Evolutionary conservation across 2,113 vertebrate genomes (phyloP).

Genomic region (Charina bottae): DNA sequence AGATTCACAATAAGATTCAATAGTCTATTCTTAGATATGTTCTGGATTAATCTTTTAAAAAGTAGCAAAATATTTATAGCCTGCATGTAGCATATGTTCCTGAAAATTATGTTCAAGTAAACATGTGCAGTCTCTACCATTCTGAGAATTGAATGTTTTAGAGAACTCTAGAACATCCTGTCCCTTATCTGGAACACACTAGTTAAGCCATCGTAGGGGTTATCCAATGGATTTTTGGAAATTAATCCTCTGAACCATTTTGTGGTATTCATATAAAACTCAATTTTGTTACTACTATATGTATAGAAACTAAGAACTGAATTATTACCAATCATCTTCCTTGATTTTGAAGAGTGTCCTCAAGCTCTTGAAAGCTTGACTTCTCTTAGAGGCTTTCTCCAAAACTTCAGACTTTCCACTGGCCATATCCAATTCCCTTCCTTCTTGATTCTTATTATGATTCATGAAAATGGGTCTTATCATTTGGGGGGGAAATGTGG

Average conservation of each 20-base stretch:
- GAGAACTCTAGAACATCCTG: not conserved
- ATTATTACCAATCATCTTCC: not conserved
- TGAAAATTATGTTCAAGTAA: not conserved
- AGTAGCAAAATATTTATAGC: not conserved
- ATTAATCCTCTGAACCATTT: not conserved
- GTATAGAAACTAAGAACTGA: not conserved
- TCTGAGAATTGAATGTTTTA: not conserved
- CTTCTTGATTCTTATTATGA: not conserved
- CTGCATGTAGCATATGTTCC: not conserved
- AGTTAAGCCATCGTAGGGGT: not conserved
- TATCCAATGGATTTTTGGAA: not conserved
- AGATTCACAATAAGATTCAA: not conserved
- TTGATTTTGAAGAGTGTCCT: not conserved
- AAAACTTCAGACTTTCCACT: not conserved
- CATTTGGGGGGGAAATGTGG: not conserved
- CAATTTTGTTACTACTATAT: not conserved
- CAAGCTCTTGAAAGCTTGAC: not conserved
- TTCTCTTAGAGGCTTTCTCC: not conserved
- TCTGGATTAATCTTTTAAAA: not conserved
- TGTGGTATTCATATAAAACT: not conserved
- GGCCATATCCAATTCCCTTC: not conserved
- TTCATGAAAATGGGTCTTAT: not conserved
- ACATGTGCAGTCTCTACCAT: not conserved
- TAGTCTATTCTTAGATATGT: not conserved
- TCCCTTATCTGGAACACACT: not conserved